Percentiles rank a stretch among this genome's conserved stretches.
phyloP scores from a whole-genome alignment of 2,888 invertebrate genomes.

The Cosmia trapezina region DNA sequence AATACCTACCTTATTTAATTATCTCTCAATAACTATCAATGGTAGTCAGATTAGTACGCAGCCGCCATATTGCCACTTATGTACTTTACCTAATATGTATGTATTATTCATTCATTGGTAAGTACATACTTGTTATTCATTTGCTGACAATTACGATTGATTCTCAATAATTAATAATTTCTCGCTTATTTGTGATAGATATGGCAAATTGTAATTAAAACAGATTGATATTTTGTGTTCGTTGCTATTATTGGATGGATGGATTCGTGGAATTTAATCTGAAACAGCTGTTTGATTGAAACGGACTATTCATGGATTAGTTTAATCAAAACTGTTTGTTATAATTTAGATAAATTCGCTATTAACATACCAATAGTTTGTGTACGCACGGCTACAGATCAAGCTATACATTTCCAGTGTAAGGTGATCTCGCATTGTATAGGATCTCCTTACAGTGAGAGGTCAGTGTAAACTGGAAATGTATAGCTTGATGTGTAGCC shows the following conservation, averaged over 20 bases:
- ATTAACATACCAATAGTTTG: conserved; percentile 7
- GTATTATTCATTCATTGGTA: not conserved
- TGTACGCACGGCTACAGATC: no score
- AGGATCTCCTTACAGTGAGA: no score
- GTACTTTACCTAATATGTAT: not conserved
- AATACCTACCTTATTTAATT: not conserved
- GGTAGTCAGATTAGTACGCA: not conserved
- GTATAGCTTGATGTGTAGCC: no score
- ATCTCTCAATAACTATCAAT: not conserved
- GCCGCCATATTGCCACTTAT: not conserved
- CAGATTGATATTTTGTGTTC: conserved; percentile 6
- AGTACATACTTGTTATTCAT: not conserved
- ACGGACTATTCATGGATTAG: not conserved
- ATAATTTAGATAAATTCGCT: not conserved
- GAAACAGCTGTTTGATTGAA: conserved; percentile 18
- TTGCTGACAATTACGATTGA: not conserved
- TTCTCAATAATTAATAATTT: not conserved
- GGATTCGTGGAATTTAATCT: not conserved
- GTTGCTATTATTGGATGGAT: no score
- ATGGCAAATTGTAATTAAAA: not conserved
- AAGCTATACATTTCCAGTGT: no score
- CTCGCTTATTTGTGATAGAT: not conserved
- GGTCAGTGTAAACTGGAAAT: no score
- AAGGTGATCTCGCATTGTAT: no score
- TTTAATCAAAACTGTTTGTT: conserved; percentile 23